Percentiles rank a stretch among this genome's conserved stretches.
Evolutionary conservation across 2,888 invertebrate species (phyloP).

Genomic region (Adela reaumurella): DNA sequence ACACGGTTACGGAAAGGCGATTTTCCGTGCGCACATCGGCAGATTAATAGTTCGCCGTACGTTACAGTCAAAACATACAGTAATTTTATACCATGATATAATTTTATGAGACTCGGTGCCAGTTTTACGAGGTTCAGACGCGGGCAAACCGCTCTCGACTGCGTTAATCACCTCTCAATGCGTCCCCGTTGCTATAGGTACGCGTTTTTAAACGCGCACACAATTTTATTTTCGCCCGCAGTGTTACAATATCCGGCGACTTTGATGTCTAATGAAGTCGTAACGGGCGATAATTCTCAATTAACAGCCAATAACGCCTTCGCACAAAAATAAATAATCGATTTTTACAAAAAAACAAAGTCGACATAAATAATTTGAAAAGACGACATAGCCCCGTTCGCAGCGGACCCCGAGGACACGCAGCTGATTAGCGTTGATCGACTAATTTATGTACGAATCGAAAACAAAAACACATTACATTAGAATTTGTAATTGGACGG

Average conservation of each 20-base stretch:
- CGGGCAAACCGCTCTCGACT: too few relatives aligned
- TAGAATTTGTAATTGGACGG: background rate
- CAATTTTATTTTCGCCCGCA: background rate
- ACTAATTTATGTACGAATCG: background rate
- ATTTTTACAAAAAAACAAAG: background rate
- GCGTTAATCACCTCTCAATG: background rate
- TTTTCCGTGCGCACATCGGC: too few relatives aligned
- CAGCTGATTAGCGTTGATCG: background rate
- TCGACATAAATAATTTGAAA: background rate
- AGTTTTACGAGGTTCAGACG: too few relatives aligned
- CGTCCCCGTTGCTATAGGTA: background rate
- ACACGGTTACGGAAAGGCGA: too few relatives aligned
- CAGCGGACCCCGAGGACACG: background rate
- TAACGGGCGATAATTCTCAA: background rate
- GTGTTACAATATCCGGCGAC: background rate
- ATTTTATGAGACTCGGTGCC: too few relatives aligned
- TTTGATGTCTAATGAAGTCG: background rate
- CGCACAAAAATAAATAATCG: background rate
- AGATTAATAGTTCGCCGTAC: too few relatives aligned
- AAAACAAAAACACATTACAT: background rate
- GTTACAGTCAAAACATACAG: too few relatives aligned
- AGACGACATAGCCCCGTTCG: background rate
- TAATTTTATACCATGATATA: too few relatives aligned
- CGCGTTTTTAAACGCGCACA: background rate
- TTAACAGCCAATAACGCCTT: background rate